A percentile compares a stretch with the other conserved stretches of the same genome.
These are phyloP conservation scores for Drosophila truncata DNA, from an alignment of 1,140 invertebrate genomes.

Conservation along the genomic window DNA sequence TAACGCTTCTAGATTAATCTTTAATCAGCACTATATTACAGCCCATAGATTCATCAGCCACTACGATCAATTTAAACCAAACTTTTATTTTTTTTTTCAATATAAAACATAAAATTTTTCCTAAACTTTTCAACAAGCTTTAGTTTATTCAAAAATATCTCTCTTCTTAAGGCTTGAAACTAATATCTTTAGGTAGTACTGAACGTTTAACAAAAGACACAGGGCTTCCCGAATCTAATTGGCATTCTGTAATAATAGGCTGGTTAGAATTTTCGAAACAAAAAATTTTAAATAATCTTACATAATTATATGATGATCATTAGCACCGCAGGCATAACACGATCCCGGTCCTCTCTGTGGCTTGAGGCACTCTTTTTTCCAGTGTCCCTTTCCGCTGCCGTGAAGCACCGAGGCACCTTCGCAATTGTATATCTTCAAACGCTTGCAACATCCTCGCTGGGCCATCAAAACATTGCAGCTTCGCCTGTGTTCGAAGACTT, in stretches of 20 bases:
- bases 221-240: too few species aligned
- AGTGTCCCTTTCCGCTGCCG: neutral
- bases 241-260: too few species aligned
- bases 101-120: neutral
- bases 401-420: neutral
- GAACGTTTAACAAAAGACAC: too few species aligned
- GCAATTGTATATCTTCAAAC: neutral
- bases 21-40: neutral
- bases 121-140: neutral
- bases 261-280: too few species aligned
- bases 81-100: neutral
- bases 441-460: neutral
- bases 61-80: neutral
- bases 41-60: neutral
- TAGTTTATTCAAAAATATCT: neutral
- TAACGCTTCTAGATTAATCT: too few species aligned
- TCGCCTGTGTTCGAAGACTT: neutral
- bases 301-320: too few species aligned
- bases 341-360: too few species aligned
- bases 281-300: too few species aligned
- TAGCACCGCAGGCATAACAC: too few species aligned
- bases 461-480: neutral
- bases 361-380: too few species aligned
- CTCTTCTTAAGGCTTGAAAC: too few species aligned
- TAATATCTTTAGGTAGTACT: too few species aligned